Evolutionary conservation across 2,797 vertebrate species (phyloP).

Genomic region (Sarcoramphus papa): DNA sequence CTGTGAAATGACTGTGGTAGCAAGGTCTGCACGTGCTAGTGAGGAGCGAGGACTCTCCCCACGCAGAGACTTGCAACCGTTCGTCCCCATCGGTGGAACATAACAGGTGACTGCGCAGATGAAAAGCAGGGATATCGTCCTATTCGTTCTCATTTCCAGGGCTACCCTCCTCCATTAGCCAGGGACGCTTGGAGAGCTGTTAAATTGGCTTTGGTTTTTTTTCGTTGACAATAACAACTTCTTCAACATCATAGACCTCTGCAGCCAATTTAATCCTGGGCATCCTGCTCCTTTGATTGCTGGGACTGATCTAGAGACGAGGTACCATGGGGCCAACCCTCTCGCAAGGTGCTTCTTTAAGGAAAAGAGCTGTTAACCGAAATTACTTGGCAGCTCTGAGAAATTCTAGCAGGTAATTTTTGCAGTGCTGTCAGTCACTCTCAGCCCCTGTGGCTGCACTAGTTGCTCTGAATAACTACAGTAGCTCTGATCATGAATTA

Average conservation of each 20-base stretch:
- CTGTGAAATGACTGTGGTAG: not conserved
- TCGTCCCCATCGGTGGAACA: not conserved
- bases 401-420: constrained; percentile 49
- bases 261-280: not conserved
- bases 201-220: not conserved
- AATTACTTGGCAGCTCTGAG: constrained; percentile 42
- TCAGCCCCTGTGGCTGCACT: constrained; percentile 25
- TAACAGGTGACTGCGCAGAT: not conserved
- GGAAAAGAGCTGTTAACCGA: constrained; percentile 6
- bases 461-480: constrained; percentile 38
- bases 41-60: not conserved
- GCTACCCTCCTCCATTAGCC: not conserved
- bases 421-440: constrained; percentile 35
- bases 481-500: constrained; percentile 63
- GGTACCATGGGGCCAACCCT: not conserved
- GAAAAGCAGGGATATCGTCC: not conserved
- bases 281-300: not conserved
- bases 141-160: not conserved
- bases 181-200: not conserved
- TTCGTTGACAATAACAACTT: not conserved
- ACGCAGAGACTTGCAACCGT: not conserved
- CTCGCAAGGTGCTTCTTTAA: not conserved
- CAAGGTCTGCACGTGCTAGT: not conserved
- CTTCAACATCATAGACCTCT: not conserved
- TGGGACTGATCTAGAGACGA: not conserved